Evolutionary conservation across 2,797 vertebrate genomes (phyloP).

Genomic region (Pterois miles): DNA sequence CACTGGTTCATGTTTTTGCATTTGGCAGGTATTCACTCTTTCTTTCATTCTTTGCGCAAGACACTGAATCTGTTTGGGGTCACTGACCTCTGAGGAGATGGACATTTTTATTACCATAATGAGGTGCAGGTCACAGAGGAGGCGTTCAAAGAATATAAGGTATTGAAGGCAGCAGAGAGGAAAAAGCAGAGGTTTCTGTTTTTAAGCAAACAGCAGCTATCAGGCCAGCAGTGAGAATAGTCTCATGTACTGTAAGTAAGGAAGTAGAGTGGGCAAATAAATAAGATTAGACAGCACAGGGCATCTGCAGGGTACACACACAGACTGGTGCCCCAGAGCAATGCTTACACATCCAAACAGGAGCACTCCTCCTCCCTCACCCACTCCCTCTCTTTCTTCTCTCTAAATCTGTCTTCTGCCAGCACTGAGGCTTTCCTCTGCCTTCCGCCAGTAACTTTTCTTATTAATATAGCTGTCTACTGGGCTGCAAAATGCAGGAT

Average conservation of each 20-base stretch:
- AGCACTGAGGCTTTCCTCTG: slow-evolving; percentile 26
- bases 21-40: neutral
- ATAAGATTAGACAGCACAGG: slow-evolving; percentile 72
- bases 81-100: neutral
- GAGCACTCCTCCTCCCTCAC: slow-evolving; percentile 36
- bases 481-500: neutral
- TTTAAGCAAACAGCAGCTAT: slow-evolving; percentile 19
- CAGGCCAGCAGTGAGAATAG: slow-evolving; percentile 47
- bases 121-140: slow-evolving; percentile 1
- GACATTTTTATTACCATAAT: neutral
- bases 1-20: neutral
- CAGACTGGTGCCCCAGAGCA: slow-evolving; percentile 58
- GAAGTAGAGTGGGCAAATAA: slow-evolving; percentile 61
- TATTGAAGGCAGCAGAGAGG: neutral
- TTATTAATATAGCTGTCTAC: slow-evolving; percentile 24
- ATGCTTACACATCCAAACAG: slow-evolving; percentile 59
- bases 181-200: slow-evolving; percentile 17
- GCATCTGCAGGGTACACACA: slow-evolving; percentile 69
- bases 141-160: slow-evolving; percentile 5
- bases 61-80: neutral
- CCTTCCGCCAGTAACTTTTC: slow-evolving; percentile 28
- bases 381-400: slow-evolving; percentile 30
- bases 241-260: slow-evolving; percentile 65
- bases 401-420: slow-evolving; percentile 10
- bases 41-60: neutral